These are phyloP conservation scores for Drosophila subsilvestris DNA, from an alignment of 2,888 invertebrate species.

Conservation along the genomic window DNA sequence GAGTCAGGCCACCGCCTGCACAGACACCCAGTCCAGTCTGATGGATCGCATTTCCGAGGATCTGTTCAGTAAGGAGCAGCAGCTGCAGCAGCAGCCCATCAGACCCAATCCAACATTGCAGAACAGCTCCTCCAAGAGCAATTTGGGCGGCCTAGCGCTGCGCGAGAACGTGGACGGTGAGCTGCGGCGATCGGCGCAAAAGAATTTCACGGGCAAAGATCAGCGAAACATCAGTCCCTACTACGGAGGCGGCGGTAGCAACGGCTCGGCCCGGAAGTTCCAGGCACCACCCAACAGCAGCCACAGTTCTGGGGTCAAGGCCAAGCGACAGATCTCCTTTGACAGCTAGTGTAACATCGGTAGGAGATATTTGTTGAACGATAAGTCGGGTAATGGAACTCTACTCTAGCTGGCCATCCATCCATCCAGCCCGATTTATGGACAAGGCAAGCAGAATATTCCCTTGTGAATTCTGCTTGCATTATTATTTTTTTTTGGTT, in stretches of 20 bases:
- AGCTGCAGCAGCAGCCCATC: conserved; percentile 54
- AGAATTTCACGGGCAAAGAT: conserved; percentile 83
- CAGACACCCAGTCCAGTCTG: conserved; percentile 63
- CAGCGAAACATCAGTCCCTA: conserved; percentile 83
- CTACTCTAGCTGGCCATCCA: neutral
- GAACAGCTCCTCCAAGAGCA: conserved; percentile 83
- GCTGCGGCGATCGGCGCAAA: conserved; percentile 80
- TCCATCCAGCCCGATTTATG: neutral
- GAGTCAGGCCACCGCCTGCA: conserved; percentile 59
- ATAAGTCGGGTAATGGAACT: neutral
- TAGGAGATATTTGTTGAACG: conserved; percentile 12
- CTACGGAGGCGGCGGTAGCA: conserved; percentile 51
- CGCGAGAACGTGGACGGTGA: conserved; percentile 83
- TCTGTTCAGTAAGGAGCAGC: conserved; percentile 49
- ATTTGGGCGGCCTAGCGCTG: conserved; percentile 78
- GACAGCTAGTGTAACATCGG: conserved; percentile 83
- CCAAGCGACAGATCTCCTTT: conserved; percentile 87
- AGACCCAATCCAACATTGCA: conserved; percentile 73
- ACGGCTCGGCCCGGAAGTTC: conserved; percentile 62
- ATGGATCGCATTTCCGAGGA: conserved; percentile 69
- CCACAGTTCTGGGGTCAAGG: conserved; percentile 83
- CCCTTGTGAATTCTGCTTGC: conserved; percentile 18
- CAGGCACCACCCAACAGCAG: conserved; percentile 20
- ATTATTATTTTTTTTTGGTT: conserved; percentile 42
- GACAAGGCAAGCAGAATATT: neutral